Base-by-base conservation (phyloP, 1,140 invertebrate genomes). In the Phymastichus coffea region DNA sequence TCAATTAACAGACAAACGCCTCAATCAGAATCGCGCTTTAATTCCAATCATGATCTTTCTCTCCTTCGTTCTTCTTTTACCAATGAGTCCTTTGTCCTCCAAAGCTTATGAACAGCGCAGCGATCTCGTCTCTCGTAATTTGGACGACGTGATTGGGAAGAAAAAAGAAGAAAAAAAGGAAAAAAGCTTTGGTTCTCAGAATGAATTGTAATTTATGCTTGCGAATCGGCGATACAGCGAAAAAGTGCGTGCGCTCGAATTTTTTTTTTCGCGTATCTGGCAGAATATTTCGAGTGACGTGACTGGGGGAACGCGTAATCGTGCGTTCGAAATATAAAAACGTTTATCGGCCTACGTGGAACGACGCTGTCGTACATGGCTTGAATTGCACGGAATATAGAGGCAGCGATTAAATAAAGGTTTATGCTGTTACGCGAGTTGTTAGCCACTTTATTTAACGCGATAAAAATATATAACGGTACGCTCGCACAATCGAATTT, bases 111-210 rank as follows among this genome's bases (percentile, higher is more conserved):
- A 41, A 33, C 10, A 20, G 4, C 10, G 14, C 12, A 47, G 2
- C 22, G 22, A 26, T 26, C 19, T 46, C 28, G 23, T 23, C 12
- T 12, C 10, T 10, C 30, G 46, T 57, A 43, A 51, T 43, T 44
- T 35, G 35, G 22, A 35, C 19, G 22, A 59, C 57, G 57, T 59
- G 57, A 59, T 59, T 48, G 48, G 46, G 28, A 40, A 10, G 9
- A 9, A 6, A 17, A 43, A 44, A 53, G 23, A 38, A 52, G 26
- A 52, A 4, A 40, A 26, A 15, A 15, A 12, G 22, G 35, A 19
- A 37, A 26, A 17, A 52, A 7, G 9, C 20, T 37, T 4, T 23
- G 25, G 23, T 38, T 23, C 48, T 4, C 12, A 9, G 20, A 58
- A 35, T 35, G n/a, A 15, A 28, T 58, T 51, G 37, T 35, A 43